These are phyloP conservation scores for Agriopis leucophaearia DNA, from an alignment of 2,888 invertebrate genomes.

Conservation along the genomic window DNA sequence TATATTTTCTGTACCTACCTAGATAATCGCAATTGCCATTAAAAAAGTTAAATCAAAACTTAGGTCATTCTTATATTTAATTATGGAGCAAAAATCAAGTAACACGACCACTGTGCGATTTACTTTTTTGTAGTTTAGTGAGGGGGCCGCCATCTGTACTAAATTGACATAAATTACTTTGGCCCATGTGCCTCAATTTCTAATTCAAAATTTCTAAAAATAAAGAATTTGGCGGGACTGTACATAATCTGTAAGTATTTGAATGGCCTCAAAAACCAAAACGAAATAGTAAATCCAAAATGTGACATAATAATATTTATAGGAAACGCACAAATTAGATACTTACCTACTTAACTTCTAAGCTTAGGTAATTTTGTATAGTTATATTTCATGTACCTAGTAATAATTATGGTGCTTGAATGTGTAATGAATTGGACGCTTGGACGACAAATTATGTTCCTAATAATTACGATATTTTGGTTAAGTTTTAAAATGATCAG, in stretches of 20 bases:
- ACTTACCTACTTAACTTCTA: not conserved
- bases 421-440: conserved; percentile 27
- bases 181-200: too few relatives aligned
- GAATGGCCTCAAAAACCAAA: not conserved
- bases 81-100: not conserved
- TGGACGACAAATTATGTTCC: conserved; percentile 24
- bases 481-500: not conserved
- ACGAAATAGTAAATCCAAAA: too few relatives aligned
- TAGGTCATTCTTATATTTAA: not conserved
- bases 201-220: too few relatives aligned
- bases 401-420: conserved; percentile 40
- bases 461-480: conserved; percentile 12
- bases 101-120: not conserved
- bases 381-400: conserved; percentile 27
- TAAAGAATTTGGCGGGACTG: not conserved
- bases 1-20: conserved; percentile 6
- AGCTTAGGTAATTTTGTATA: conserved; percentile 30
- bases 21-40: not conserved
- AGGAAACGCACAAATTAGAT: not conserved
- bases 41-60: not conserved
- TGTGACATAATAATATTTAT: not conserved
- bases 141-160: not conserved
- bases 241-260: not conserved
- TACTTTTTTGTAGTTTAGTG: not conserved
- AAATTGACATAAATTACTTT: not conserved